Base-by-base conservation (phyloP, 2,888 invertebrate species). In the Oligia latruncula region DNA sequence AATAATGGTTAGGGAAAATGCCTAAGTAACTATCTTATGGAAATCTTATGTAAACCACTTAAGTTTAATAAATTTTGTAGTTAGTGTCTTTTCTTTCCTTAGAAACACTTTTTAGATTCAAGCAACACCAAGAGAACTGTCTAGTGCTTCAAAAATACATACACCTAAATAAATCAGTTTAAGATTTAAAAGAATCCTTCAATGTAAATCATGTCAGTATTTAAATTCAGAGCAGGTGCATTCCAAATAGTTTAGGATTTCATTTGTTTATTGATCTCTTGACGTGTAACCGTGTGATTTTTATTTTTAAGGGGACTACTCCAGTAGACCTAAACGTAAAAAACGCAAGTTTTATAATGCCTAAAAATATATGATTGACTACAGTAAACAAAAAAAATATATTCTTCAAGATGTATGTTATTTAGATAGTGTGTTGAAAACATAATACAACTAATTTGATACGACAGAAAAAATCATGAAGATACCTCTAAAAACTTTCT, bases 181-280 rank as follows among this genome's bases (percentile, higher is more conserved):
- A 17, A 72, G 46, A 78, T 76, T 13, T 74, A 74, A 78, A 78
- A 71, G 4, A 65, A 66, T 46, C 20, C 66, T 46, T 82, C n/a
- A 66, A 74, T 72, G 78, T 87, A 85, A 85, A 76, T 80, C 74
- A 76, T 49, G 67, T 46, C 70, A 52, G 23, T 43, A 66, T 81
- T 76, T 77, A 52, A 67, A 88, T 88, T 88, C 87, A 55, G 43
- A 58, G 46, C 86, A 77, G 43, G 78, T 20, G 29, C 43, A 74
- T 67, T 72, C 70, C 67, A 75, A 79, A 81, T 84, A 81, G 81
- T 84, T 78, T 55, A n/a, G 71, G 68, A 84, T 80, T 86, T 84
- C 58, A 68, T 83, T 74, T 75, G 87, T 78, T 73, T 87, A 83
- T 84, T 49, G 68, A 60, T 49, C 35, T 79, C 43, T 68, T 72